A percentile compares a stretch with the other conserved stretches of the same genome.
Conservation (phyloP, 2,113 vertebrate genomes). For the Scomber colias region DNA sequence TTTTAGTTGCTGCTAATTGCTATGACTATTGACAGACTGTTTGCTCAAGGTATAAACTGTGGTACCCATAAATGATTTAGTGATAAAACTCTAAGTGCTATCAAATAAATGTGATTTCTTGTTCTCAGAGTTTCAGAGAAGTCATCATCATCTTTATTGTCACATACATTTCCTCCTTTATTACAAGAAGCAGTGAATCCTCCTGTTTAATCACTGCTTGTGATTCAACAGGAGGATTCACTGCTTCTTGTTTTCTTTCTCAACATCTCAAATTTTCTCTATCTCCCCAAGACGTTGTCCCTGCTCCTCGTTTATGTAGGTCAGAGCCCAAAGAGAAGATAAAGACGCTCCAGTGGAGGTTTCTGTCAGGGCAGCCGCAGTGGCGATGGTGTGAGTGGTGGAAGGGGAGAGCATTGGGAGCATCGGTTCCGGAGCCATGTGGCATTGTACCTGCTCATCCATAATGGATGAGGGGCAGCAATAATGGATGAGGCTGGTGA, state of each 20-base stretch:
- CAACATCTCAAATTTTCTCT: slow-evolving; percentile 2
- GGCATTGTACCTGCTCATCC: slow-evolving; percentile 83
- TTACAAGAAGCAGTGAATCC: not conserved
- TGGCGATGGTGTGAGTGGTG: slow-evolving; percentile 41
- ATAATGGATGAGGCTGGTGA: slow-evolving; percentile 85
- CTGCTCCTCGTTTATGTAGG: slow-evolving; percentile 65
- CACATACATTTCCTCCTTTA: not conserved
- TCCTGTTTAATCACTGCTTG: slow-evolving; percentile 37
- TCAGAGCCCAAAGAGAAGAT: slow-evolving; percentile 56
- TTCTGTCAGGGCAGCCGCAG: slow-evolving; percentile 34
- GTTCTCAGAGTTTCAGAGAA: slow-evolving; percentile 19
- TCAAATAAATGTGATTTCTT: slow-evolving; percentile 26
- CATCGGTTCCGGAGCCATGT: slow-evolving; percentile 60
- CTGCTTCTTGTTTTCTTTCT: slow-evolving; percentile 16
- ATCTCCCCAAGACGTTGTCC: slow-evolving; percentile 16
- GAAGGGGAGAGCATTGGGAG: slow-evolving; percentile 61
- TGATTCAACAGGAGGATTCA: no score
- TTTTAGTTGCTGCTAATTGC: slow-evolving; percentile 66
- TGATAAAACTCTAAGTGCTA: slow-evolving; percentile 32
- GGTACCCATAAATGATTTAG: slow-evolving; percentile 39
- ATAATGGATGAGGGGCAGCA: slow-evolving; percentile 82
- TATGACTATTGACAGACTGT: slow-evolving; percentile 57
- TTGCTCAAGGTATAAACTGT: slow-evolving; percentile 63
- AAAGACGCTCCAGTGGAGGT: slow-evolving; percentile 43
- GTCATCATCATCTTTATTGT: slow-evolving; percentile 7